A percentile compares a stretch with the other conserved stretches of the same genome.
Conservation (phyloP, 2,888 invertebrate species). For the Listrodromus nycthemerus region DNA sequence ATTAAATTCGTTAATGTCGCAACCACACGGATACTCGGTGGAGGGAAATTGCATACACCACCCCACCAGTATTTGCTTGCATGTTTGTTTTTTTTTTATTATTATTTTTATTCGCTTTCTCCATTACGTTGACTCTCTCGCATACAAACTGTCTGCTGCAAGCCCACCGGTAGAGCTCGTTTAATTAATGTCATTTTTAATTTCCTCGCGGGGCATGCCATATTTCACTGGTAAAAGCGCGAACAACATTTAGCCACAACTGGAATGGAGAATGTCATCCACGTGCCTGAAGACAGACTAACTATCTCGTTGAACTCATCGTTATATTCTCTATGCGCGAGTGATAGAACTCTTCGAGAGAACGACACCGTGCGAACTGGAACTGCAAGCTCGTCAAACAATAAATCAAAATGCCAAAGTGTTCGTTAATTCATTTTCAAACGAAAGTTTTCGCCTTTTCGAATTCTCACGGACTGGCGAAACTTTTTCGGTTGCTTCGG, state of each 20-base stretch:
- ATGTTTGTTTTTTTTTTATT: conserved; percentile 2
- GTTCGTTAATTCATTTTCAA: conserved; percentile 71
- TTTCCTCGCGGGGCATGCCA: conserved; percentile 65
- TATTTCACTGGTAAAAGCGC: conserved; percentile 68
- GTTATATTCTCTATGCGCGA: background rate
- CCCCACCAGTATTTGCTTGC: conserved; percentile 38
- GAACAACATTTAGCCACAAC: conserved; percentile 55
- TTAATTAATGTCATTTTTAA: conserved; percentile 73
- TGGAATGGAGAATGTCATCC: conserved; percentile 13
- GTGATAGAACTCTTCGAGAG: conserved; percentile 1
- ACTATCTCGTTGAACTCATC: conserved; percentile 24
- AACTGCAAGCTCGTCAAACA: conserved; percentile 61
- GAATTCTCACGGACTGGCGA: background rate
- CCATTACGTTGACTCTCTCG: background rate
- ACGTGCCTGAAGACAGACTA: background rate
- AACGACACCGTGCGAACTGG: conserved; percentile 12
- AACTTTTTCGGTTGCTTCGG: conserved; percentile 8
- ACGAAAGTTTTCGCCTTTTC: conserved; percentile 39
- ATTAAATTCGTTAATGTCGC: conserved; percentile 26
- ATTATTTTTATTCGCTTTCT: conserved; percentile 7
- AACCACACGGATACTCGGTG: background rate
- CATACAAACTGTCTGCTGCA: conserved; percentile 32
- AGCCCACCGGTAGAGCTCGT: conserved; percentile 40
- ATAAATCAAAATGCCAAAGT: conserved; percentile 72
- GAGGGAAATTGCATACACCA: conserved; percentile 12